Evolutionary conservation across 2,888 invertebrate species (phyloP), one percentile per base, ranked within the genome.

Genomic region (Tipula lateralis): DNA sequence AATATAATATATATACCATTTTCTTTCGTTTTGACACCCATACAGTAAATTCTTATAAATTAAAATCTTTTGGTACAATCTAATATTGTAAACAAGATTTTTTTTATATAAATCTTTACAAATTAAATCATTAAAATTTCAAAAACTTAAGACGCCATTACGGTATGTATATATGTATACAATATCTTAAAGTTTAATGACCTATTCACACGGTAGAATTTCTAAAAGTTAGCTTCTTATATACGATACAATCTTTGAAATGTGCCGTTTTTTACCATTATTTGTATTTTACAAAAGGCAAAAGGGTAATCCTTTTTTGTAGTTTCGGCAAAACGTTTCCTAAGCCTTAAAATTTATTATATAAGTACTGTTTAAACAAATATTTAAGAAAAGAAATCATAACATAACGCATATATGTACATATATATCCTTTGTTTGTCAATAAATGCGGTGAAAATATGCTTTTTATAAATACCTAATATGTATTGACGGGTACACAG

Each of bases 261-360:
- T 66, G 1, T 66, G 66, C 66, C 66, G 66, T 66, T 66, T 66
- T 66, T 66, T 66, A 2, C 24, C n/a, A n/a, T n/a, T n/a, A n/a
- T 66, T 66, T 66, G 2, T 19, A 9, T 19, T 66, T 19, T 44
- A 44, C 9, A 24, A 16, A 50, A 66, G 66, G 66, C 66, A 66
- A 66, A 66, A 66, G 66, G 66, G 66, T 66, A 66, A 66, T 66
- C 24, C 66, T 24, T 66, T 66, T 66, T 66, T n/a, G n/a, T 66
- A n/a, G 44, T 66, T 66, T 66, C 66, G 66, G 66, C 24, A 66
- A 66, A 66, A 66, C 2, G 24, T 66, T 24, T 66, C 66, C 66
- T 66, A 66, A 66, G 66, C 24, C 66, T 66, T 66, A 66, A 66
- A 66, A 66, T 66, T 66, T 66, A 66, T 66, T 50, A 16, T 50